phyloP scores from a whole-genome alignment of 2,888 invertebrate genomes.

The Stictocephala bisonia region DNA sequence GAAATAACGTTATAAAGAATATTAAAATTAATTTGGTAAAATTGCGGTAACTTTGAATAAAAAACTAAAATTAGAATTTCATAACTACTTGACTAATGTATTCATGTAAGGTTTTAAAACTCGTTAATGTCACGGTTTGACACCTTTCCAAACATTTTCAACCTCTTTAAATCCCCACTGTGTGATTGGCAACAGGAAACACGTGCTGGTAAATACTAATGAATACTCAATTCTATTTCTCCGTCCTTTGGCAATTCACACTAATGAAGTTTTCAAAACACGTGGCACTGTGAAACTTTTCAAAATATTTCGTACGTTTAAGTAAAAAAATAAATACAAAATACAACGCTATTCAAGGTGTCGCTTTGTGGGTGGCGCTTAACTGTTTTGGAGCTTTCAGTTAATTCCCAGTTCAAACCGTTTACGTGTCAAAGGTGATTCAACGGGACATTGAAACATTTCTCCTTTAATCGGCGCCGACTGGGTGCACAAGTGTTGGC shows the following conservation, averaged over 20 bases:
- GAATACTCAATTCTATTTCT: slow-evolving; percentile 11
- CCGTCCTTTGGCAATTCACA: background rate
- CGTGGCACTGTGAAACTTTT: background rate
- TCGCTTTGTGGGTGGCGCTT: background rate
- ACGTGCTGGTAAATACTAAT: slow-evolving; percentile 2
- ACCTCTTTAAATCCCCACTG: too few relatives aligned
- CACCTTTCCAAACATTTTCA: too few relatives aligned
- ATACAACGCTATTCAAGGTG: background rate
- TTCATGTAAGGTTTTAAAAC: too few relatives aligned
- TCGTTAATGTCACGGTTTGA: too few relatives aligned
- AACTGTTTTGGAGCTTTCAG: too few relatives aligned
- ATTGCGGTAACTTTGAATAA: too few relatives aligned
- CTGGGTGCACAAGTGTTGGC: background rate
- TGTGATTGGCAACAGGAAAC: too few relatives aligned
- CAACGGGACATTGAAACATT: slow-evolving; percentile 33
- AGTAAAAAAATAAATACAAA: too few relatives aligned
- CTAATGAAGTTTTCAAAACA: background rate
- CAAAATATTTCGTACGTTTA: background rate
- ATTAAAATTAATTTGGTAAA: too few relatives aligned
- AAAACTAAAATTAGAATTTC: too few relatives aligned
- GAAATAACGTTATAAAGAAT: too few relatives aligned
- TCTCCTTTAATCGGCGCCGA: slow-evolving; percentile 10
- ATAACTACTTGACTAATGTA: too few relatives aligned
- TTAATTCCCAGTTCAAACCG: background rate
- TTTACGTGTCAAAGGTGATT: slow-evolving; percentile 8